A percentile compares a stretch with the other conserved stretches of the same genome.
Evolutionary conservation across 30 jellyfish, hydroid and myxozoan genomes (phyloP).

Genomic region (Chironex yamaguchii): DNA sequence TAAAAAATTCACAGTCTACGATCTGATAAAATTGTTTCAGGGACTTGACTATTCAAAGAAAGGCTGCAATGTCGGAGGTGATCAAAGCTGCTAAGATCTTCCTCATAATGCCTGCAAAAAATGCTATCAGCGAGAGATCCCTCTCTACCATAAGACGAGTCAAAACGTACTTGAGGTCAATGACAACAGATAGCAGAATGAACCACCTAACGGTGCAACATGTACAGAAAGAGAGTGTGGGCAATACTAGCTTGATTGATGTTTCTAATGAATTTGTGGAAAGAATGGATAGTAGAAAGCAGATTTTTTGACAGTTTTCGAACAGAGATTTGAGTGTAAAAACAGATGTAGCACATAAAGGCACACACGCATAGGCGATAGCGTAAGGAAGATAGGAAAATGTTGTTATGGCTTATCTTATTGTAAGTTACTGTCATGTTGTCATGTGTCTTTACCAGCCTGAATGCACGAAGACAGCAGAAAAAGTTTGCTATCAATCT

Average conservation of each 20-base stretch:
- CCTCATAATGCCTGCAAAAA: slow-evolving; percentile 76
- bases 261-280: slow-evolving; percentile 30
- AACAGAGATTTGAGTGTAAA: slow-evolving; percentile 22
- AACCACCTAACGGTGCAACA: slow-evolving; percentile 55
- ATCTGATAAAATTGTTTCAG: slow-evolving; percentile 49
- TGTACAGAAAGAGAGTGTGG: slow-evolving; percentile 34
- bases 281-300: slow-evolving; percentile 56
- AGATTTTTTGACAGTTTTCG: slow-evolving; percentile 46
- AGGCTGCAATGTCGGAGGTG: slow-evolving; percentile 50
- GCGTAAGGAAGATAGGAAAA: not conserved
- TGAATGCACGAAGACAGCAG: no score
- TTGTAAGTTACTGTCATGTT: no score
- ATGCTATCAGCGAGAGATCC: slow-evolving; percentile 57
- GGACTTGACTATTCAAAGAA: slow-evolving; percentile 58
- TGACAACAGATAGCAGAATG: slow-evolving; percentile 52
- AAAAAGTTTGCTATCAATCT: no score
- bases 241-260: slow-evolving; percentile 19
- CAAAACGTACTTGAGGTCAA: slow-evolving; percentile 57
- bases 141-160: slow-evolving; percentile 57
- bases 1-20: slow-evolving; percentile 22
- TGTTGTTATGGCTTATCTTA: no score
- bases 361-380: not conserved
- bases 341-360: slow-evolving; percentile 28
- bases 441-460: no score
- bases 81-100: slow-evolving; percentile 28